Base-by-base conservation (phyloP, 1,140 invertebrate species). In the Trichogramma pretiosum region DNA sequence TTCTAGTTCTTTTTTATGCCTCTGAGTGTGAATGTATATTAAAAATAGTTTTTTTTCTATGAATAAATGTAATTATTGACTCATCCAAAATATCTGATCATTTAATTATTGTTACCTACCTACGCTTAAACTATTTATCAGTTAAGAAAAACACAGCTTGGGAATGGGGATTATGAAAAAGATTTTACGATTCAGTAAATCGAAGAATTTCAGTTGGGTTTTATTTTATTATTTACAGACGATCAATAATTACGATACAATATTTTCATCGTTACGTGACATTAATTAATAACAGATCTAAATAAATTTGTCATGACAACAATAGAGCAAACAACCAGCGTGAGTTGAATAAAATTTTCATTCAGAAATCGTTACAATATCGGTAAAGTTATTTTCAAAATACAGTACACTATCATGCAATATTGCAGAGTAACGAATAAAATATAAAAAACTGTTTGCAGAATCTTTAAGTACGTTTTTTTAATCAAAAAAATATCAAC, bases 41-140 rank as follows among this genome's bases (percentile, higher is more conserved):
- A 50, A n/a, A n/a, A n/a, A 54, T 51, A 50, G 51, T 37, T 62
- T 61, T 59, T n/a, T 60, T 50, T 56, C 47, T 56, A 56, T 54
- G 50, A 64, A 60, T 60, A 63, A 63, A 61, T 51, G 38, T 64
- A 59, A 64, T 61, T 62, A 63, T 62, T 59, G 56, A 62, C 44
- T 47, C 34, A 11, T 37, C 35, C 35, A 5, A 9, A 13, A 34
- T n/a, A 13, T 34, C 32, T 34, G 32, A 5, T 19, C 5, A 37
- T 10, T 19, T n/a, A 37, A 11, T 34, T 34, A 34, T 11, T 5
- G n/a, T n/a, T n/a, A n/a, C n/a, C n/a, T n/a, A n/a, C n/a, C n/a
- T n/a, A n/a, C n/a, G n/a, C n/a, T n/a, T n/a, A n/a, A n/a, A n/a
- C n/a, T n/a, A n/a, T n/a, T n/a, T n/a, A n/a, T n/a, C n/a, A n/a